Conservation (phyloP, 2,113 vertebrate genomes). For the Chionis minor region DNA sequence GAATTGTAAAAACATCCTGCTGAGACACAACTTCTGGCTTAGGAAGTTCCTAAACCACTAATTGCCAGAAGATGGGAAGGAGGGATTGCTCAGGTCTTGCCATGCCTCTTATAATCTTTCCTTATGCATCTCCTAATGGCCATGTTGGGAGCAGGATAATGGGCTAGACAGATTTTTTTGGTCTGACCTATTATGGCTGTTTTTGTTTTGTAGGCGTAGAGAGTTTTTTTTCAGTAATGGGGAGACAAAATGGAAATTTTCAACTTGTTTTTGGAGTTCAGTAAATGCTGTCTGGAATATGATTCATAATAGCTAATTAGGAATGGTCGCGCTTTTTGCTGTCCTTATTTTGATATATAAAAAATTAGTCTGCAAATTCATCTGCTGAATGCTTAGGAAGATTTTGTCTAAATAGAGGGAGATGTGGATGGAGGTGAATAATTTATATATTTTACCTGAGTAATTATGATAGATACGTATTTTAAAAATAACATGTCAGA, state of each 20-base stretch:
- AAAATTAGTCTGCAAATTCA: neutral
- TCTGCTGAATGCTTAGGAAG: neutral
- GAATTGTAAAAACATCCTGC: conserved; percentile 30
- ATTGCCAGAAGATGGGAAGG: conserved; percentile 49
- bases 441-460: neutral
- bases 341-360: neutral
- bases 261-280: neutral
- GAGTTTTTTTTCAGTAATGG: neutral
- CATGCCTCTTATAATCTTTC: conserved; percentile 23
- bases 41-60: conserved; percentile 54
- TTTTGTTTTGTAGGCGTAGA: conserved; percentile 13
- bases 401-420: neutral
- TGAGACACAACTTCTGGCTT: neutral
- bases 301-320: neutral
- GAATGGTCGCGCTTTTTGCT: neutral
- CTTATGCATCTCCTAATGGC: conserved; percentile 48
- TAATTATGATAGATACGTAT: neutral
- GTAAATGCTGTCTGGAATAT: neutral
- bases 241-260: conserved; percentile 11
- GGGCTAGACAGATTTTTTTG: neutral
- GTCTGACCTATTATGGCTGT: neutral
- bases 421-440: neutral
- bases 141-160: conserved; percentile 42
- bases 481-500: neutral
- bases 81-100: conserved; percentile 13